Base-by-base conservation (phyloP, 2,888 invertebrate genomes). In the Melanchra persicariae region DNA sequence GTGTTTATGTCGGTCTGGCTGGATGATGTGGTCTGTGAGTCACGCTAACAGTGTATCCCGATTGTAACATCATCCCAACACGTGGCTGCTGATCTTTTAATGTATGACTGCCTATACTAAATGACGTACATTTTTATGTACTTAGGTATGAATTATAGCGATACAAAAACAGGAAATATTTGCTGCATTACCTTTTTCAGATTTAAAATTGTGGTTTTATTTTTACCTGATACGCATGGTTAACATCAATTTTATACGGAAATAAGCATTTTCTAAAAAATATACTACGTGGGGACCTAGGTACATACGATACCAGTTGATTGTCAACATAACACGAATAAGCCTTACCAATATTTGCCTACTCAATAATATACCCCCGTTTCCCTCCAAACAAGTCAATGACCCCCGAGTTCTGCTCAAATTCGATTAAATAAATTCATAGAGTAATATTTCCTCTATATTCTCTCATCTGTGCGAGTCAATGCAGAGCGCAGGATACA, bases 11-110 rank as follows among this genome's bases (percentile, higher is more conserved):
- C 64, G 57, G 59, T 70, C 80, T 66, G 77, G 62, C 80, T 66
- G 77, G 62, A 78, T 70, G 67, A 66, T 65, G 74, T 17, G 70
- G 70, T 66, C 37, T 51, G 34, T 84, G 84, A 84, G 75, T 84
- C 84, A 84, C 17, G 22, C 22, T 30, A 17, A 47, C 71, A 47
- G 57, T 62, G 68, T 61, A 74, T 80, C 77, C 80, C 70, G 70
- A 63, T 70, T 59, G 37, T 74, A 75, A 74, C 52, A 51, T 63
- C 49, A 69, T 65, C 45, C 52, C 58, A 47, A 65, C 82, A 82
- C 82, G 81, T 81, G 84, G 82, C 62, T 74, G 57, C 47, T 57
- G 37, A 59, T 68, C 15, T 62, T 73, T 49, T 24, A 40, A 49
- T 49, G 30, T 62, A 47, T 24, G 55, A 49, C 40, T 57, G 47